Percentiles rank a stretch among this genome's conserved stretches.
Conservation (phyloP, 2,113 vertebrate genomes). For the Ceyx melanurus region DNA sequence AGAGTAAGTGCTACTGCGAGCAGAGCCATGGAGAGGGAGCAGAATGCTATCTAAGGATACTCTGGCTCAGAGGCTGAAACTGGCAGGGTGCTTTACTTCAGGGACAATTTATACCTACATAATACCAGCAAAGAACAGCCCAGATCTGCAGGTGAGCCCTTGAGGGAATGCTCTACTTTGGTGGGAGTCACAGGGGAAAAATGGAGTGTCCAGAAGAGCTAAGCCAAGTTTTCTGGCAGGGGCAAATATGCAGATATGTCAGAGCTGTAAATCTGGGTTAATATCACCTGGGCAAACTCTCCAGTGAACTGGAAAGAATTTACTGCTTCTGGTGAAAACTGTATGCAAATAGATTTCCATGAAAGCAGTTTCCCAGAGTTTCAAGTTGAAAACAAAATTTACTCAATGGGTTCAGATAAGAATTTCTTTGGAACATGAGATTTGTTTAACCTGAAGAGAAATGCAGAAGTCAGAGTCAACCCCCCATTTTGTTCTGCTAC, state of each 20-base stretch:
- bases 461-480: neutral
- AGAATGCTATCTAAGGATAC: neutral
- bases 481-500: neutral
- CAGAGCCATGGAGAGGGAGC: neutral
- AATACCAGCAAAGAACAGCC: neutral
- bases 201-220: neutral
- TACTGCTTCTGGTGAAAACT: slow-evolving; percentile 21
- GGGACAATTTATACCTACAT: neutral
- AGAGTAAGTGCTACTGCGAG: neutral
- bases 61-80: neutral
- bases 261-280: slow-evolving; percentile 22
- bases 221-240: neutral
- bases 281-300: slow-evolving; percentile 24
- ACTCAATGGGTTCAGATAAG: neutral
- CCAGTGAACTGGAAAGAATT: slow-evolving; percentile 33
- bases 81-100: neutral
- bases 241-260: neutral
- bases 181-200: neutral
- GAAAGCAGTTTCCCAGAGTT: slow-evolving; percentile 17
- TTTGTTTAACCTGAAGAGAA: slow-evolving; percentile 17
- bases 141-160: neutral
- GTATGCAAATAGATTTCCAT: slow-evolving; percentile 48
- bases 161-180: neutral
- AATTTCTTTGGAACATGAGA: neutral
- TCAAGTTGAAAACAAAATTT: neutral